Evolutionary conservation across 2,113 vertebrate genomes (phyloP).

Genomic region (Danionella cerebrum): DNA sequence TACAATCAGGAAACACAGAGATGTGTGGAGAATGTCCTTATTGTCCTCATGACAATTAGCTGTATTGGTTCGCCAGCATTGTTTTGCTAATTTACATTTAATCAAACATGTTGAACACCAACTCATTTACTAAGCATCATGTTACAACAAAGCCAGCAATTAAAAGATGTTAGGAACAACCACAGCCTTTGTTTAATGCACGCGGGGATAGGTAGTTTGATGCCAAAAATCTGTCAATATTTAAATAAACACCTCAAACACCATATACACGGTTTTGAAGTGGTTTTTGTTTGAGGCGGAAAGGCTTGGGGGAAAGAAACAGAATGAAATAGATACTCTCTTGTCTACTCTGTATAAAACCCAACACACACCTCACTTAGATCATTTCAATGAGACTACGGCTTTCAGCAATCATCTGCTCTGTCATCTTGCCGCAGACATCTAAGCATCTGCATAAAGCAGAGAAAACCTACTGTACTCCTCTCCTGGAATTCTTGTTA

Average conservation of each 20-base stretch:
- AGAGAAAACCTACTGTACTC: conserved; percentile 9
- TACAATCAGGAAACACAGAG: not conserved
- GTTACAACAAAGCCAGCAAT: not conserved
- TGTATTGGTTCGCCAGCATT: not conserved
- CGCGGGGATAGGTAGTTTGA: not conserved
- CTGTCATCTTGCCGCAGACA: conserved; percentile 17
- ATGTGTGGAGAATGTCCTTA: conserved; percentile 3
- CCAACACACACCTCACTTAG: not conserved
- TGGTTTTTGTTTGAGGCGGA: not conserved
- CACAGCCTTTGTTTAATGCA: not conserved
- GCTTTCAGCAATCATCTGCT: conserved; percentile 1
- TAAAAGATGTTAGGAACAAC: conserved; percentile 12
- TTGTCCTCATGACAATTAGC: conserved; percentile 16
- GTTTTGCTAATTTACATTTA: conserved; percentile 14
- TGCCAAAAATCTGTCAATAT: not conserved
- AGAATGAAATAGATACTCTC: not conserved
- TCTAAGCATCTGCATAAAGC: conserved; percentile 15
- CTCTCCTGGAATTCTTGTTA: conserved; percentile 14
- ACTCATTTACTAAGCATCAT: conserved; percentile 26
- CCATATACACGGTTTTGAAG: not conserved
- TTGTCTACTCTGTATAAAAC: not conserved
- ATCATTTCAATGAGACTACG: not conserved
- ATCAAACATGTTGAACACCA: conserved; percentile 21
- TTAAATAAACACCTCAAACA: not conserved
- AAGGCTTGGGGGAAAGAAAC: not conserved